A percentile compares a stretch with the other conserved stretches of the same genome.
Conservation (phyloP, 2,888 invertebrate species). For the Polymixis flavicincta region DNA sequence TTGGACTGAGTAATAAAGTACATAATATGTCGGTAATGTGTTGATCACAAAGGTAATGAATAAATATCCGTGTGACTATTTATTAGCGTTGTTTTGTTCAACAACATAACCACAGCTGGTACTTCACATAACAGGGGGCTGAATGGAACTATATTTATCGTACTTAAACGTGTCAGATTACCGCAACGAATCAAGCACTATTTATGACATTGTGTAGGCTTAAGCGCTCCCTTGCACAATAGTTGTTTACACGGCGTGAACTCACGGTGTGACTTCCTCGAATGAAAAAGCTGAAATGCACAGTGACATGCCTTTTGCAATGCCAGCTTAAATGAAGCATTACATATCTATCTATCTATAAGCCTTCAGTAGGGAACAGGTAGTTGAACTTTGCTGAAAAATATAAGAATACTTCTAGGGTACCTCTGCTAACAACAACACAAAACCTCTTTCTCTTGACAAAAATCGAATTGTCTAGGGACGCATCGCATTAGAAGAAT, state of each 20-base stretch:
- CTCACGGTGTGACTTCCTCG: background rate
- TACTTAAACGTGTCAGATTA: background rate
- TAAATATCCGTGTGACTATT: conserved; percentile 15
- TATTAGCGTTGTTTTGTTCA: conserved; percentile 7
- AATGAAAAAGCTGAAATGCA: background rate
- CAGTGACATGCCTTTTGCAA: background rate
- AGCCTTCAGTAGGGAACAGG: too few relatives aligned
- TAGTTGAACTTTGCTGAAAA: too few relatives aligned
- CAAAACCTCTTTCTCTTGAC: background rate
- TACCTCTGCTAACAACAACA: too few relatives aligned
- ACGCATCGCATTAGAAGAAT: too few relatives aligned
- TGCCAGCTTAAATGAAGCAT: too few relatives aligned
- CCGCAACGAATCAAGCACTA: background rate
- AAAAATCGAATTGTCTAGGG: background rate
- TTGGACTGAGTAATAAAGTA: conserved; percentile 15
- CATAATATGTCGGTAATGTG: background rate
- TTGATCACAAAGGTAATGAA: conserved; percentile 18
- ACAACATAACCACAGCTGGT: background rate
- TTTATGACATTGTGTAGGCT: background rate
- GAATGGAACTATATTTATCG: background rate
- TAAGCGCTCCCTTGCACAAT: background rate
- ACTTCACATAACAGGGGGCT: background rate
- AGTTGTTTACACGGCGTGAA: background rate
- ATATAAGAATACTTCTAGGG: too few relatives aligned
- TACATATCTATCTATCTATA: too few relatives aligned